phyloP scores from a whole-genome alignment of 1,140 invertebrate species.

The Macrosteles quadrilineatus region DNA sequence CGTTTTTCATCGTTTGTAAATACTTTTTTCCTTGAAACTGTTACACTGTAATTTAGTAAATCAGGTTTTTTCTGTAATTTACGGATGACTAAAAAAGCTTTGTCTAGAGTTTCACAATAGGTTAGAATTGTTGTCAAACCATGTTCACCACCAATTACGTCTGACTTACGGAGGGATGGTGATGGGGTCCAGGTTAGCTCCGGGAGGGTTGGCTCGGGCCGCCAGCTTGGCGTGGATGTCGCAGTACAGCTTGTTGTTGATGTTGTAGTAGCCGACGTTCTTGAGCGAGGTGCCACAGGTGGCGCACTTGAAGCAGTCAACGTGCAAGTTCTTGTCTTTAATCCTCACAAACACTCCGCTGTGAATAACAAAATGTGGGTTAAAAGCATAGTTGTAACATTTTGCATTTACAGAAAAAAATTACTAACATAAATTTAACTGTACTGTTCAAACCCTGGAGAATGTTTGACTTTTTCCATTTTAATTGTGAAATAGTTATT shows the following conservation, averaged over 20 bases:
- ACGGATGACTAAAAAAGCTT: too few relatives aligned
- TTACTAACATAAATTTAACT: conserved; percentile 18
- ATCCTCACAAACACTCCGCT: conserved; percentile 95
- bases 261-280: conserved; percentile 95
- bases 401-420: conserved; percentile 14
- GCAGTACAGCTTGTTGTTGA: conserved; percentile 95
- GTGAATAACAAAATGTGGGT: conserved; percentile 44
- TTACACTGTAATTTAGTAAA: too few relatives aligned
- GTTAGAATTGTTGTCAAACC: too few relatives aligned
- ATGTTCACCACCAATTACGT: too few relatives aligned
- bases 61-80: too few relatives aligned
- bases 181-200: conserved; percentile 72
- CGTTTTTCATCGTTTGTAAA: too few relatives aligned
- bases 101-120: too few relatives aligned
- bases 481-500: too few relatives aligned
- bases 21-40: too few relatives aligned
- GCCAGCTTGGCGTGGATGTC: conserved; percentile 92
- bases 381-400: conserved; percentile 21
- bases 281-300: conserved; percentile 93
- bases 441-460: too few relatives aligned
- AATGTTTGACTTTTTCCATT: too few relatives aligned
- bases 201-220: conserved; percentile 77
- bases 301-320: conserved; percentile 96
- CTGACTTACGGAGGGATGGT: conserved; percentile 76
- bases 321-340: conserved; percentile 94